Percentiles rank a stretch among this genome's conserved stretches.
Conservation (phyloP, 1,140 invertebrate species). For the Euura saliciscinereae region DNA sequence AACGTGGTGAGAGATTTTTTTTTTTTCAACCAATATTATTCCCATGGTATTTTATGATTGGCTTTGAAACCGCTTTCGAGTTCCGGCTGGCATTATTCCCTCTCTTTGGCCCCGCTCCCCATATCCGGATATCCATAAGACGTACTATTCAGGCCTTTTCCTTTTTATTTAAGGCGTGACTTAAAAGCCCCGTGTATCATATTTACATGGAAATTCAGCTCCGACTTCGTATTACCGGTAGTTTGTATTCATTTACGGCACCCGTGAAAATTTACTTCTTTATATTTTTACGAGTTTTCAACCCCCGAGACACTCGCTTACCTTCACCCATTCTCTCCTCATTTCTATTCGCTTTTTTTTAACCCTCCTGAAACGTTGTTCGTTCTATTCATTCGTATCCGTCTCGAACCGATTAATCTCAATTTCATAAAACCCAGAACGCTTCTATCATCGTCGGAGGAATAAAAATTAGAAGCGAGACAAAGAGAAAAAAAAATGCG, state of each 20-base stretch:
- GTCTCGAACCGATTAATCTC: too few relatives aligned
- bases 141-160: not conserved
- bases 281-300: constrained; percentile 10
- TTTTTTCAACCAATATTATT: too few relatives aligned
- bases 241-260: constrained; percentile 13
- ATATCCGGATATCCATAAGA: too few relatives aligned
- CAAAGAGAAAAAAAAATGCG: not conserved
- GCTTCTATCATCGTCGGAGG: too few relatives aligned
- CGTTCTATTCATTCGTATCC: too few relatives aligned
- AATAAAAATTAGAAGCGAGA: not conserved
- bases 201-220: constrained; percentile 5
- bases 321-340: too few relatives aligned
- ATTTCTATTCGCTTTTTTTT: too few relatives aligned
- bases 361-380: too few relatives aligned
- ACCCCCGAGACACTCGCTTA: not conserved
- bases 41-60: too few relatives aligned
- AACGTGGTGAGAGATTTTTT: too few relatives aligned
- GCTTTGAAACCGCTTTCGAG: not conserved
- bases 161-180: not conserved
- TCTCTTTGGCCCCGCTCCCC: not conserved
- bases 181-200: constrained; percentile 3
- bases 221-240: constrained; percentile 12
- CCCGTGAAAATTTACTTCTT: not conserved
- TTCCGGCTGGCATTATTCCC: not conserved
- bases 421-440: too few relatives aligned